Conservation (phyloP, 1,140 invertebrate species). For the Tetragonula clypearis region DNA sequence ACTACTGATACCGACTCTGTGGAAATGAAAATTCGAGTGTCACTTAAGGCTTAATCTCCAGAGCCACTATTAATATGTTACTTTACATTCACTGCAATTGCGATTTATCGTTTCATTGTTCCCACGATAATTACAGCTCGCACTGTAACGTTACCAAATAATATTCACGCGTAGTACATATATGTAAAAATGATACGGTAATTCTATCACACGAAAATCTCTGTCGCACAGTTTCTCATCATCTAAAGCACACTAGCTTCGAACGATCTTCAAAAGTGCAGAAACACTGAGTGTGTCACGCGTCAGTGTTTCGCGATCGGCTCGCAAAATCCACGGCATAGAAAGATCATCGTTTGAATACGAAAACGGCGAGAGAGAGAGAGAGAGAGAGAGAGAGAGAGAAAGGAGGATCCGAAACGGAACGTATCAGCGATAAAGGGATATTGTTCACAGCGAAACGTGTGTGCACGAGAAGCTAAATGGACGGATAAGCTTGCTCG, state of each 20-base stretch:
- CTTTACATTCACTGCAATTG: too few species aligned
- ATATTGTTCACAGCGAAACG: constrained; percentile 57
- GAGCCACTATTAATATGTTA: too few species aligned
- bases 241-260: background rate
- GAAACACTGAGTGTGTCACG: background rate
- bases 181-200: background rate
- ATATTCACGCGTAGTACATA: too few species aligned
- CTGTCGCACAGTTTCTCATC: background rate
- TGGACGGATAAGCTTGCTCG: constrained; percentile 69
- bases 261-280: background rate
- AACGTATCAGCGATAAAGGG: constrained; percentile 61
- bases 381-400: background rate
- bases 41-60: too few species aligned
- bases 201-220: background rate
- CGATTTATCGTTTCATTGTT: too few species aligned
- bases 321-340: background rate
- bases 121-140: too few species aligned
- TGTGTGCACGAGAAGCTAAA: constrained; percentile 64
- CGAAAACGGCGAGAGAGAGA: background rate
- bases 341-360: constrained; percentile 10
- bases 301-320: background rate
- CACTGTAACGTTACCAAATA: too few species aligned
- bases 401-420: constrained; percentile 28
- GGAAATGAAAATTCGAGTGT: too few species aligned
- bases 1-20: too few species aligned